These are phyloP conservation scores for Apamea crenata DNA, from an alignment of 2,888 invertebrate species.

Conservation along the genomic window DNA sequence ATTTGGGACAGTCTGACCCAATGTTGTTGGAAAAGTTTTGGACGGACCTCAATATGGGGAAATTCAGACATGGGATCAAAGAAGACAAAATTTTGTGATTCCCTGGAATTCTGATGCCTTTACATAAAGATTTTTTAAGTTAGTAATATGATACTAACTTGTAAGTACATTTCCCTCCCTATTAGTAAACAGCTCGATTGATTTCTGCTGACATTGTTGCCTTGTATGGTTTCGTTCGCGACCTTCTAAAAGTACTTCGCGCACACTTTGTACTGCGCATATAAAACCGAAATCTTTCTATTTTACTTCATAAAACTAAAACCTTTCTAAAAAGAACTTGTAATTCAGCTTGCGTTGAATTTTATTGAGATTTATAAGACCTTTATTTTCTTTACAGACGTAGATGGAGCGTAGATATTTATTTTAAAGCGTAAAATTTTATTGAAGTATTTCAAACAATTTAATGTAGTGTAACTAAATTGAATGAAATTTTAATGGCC, in stretches of 20 bases:
- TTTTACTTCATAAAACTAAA: constrained; percentile 18
- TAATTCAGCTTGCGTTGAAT: neutral
- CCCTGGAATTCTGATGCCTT: neutral
- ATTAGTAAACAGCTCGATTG: constrained; percentile 68
- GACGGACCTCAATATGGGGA: neutral
- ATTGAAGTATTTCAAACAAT: constrained; percentile 20
- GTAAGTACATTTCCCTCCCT: constrained; percentile 29
- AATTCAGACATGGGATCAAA: neutral
- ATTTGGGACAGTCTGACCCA: constrained; percentile 21
- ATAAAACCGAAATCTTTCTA: constrained; percentile 35
- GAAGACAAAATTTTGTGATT: neutral
- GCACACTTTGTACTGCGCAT: constrained; percentile 62
- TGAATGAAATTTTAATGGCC: constrained; percentile 31
- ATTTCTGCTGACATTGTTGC: constrained; percentile 77
- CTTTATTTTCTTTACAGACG: constrained; percentile 24
- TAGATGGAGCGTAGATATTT: constrained; percentile 23
- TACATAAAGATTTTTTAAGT: neutral
- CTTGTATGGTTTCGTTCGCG: constrained; percentile 76
- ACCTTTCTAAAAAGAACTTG: constrained; percentile 5
- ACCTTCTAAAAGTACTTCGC: constrained; percentile 70
- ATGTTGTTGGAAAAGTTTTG: constrained; percentile 23
- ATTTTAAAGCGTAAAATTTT: constrained; percentile 15
- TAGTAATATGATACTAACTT: constrained; percentile 19
- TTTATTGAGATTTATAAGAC: constrained; percentile 43
- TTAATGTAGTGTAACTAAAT: constrained; percentile 25